Conservation (phyloP, 2,797 vertebrate genomes). For the Danio kyathit region DNA sequence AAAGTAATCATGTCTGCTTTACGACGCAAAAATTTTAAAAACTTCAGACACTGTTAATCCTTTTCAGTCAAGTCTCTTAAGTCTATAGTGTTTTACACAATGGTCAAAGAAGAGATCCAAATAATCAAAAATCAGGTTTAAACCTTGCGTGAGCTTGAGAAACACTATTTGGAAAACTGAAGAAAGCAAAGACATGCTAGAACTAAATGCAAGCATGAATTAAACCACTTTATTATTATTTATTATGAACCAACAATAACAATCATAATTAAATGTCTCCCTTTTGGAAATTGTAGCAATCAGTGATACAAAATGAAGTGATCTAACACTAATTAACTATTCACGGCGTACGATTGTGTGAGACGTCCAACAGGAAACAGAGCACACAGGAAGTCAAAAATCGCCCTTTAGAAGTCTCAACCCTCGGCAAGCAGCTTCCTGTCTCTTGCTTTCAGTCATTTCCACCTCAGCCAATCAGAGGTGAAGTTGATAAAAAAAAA, state of each 20-base stretch:
- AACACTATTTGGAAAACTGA: not conserved
- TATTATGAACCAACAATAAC: too few relatives aligned
- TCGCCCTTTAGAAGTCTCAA: conserved; percentile 38
- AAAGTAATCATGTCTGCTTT: conserved; percentile 1
- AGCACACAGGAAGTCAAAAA: conserved; percentile 58
- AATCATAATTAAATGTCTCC: not conserved
- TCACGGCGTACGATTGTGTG: conserved; percentile 19
- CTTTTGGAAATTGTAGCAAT: not conserved
- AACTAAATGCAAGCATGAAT: too few relatives aligned
- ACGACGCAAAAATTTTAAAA: conserved; percentile 8
- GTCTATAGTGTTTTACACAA: too few relatives aligned
- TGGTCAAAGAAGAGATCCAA: too few relatives aligned
- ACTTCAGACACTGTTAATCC: not conserved
- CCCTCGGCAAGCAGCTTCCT: conserved; percentile 61
- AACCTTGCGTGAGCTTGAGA: not conserved
- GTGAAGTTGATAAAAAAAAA: conserved; percentile 24
- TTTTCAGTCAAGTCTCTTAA: not conserved
- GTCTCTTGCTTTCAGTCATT: conserved; percentile 49
- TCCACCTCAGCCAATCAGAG: conserved; percentile 55
- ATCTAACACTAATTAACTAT: conserved; percentile 35
- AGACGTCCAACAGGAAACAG: conserved; percentile 59
- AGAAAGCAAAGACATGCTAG: too few relatives aligned
- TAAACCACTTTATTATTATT: too few relatives aligned
- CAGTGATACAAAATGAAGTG: not conserved
- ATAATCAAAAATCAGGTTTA: not conserved